These are phyloP conservation scores for Melolontha melolontha DNA, from an alignment of 2,888 invertebrate genomes.

Conservation along the genomic window DNA sequence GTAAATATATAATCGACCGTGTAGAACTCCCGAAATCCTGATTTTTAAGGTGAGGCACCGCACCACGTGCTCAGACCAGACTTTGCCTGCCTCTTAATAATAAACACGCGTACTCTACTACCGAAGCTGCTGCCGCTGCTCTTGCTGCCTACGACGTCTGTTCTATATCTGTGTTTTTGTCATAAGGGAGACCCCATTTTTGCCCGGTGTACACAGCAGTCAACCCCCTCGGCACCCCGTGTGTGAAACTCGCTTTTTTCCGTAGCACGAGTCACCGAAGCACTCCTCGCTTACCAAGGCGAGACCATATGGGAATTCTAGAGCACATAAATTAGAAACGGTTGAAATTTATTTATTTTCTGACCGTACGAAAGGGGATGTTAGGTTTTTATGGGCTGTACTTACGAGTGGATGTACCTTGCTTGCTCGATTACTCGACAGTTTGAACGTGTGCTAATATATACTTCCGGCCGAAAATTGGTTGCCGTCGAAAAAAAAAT, in stretches of 20 bases:
- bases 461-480: slow-evolving; percentile 35
- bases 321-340: slow-evolving; percentile 40
- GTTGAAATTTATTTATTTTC: slow-evolving; percentile 40
- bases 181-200: slow-evolving; percentile 33
- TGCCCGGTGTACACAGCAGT: slow-evolving; percentile 14
- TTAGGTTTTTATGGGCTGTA: slow-evolving; percentile 21
- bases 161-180: slow-evolving; percentile 37
- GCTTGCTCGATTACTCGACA: not conserved
- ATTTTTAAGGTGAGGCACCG: slow-evolving; percentile 28
- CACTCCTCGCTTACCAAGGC: slow-evolving; percentile 37
- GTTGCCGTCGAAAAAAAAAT: slow-evolving; percentile 22
- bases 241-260: slow-evolving; percentile 12
- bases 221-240: slow-evolving; percentile 38
- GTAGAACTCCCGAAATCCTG: slow-evolving; percentile 30
- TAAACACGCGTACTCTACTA: slow-evolving; percentile 22
- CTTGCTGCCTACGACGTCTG: slow-evolving; percentile 32
- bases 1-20: slow-evolving; percentile 10
- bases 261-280: slow-evolving; percentile 43
- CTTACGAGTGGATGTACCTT: not conserved
- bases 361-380: slow-evolving; percentile 28
- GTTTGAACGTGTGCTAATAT: slow-evolving; percentile 15
- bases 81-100: slow-evolving; percentile 35
- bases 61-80: slow-evolving; percentile 23
- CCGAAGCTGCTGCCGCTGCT: slow-evolving; percentile 4
- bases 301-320: slow-evolving; percentile 42